Percentiles rank a stretch among this genome's conserved stretches.
Evolutionary conservation across 2,797 vertebrate genomes (phyloP).

Genomic region (Neoniphon sammara): DNA sequence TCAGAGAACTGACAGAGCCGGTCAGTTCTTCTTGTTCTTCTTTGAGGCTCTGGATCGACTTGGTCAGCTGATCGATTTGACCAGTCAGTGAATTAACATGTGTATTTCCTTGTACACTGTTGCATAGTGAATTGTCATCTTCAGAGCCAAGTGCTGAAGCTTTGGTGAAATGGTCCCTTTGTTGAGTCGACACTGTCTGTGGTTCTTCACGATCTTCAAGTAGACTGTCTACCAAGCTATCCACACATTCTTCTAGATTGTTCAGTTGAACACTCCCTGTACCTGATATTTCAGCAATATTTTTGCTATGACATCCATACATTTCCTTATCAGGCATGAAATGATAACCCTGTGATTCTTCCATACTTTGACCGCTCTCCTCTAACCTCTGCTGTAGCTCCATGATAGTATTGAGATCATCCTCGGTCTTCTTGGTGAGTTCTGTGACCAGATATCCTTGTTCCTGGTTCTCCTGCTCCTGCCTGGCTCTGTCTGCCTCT

Average conservation of each 20-base stretch:
- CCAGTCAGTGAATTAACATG: slow-evolving; percentile 32
- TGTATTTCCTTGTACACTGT: slow-evolving; percentile 18
- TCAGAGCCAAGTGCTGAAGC: slow-evolving; percentile 28
- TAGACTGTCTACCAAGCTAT: slow-evolving; percentile 35
- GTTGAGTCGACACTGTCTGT: slow-evolving; percentile 19
- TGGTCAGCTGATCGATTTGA: slow-evolving; percentile 44
- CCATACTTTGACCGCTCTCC: slow-evolving; percentile 17
- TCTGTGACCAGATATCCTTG: slow-evolving; percentile 67
- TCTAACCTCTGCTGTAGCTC: slow-evolving; percentile 55
- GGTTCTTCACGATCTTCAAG: slow-evolving; percentile 35
- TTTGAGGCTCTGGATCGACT: slow-evolving; percentile 62
- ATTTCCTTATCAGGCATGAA: neutral
- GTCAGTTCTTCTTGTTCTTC: slow-evolving; percentile 66
- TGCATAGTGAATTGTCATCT: slow-evolving; percentile 18
- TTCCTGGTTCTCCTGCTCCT: slow-evolving; percentile 71
- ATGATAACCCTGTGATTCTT: slow-evolving; percentile 2
- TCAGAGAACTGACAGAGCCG: slow-evolving; percentile 57
- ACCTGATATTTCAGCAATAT: neutral
- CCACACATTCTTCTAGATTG: slow-evolving; percentile 24
- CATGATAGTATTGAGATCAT: slow-evolving; percentile 68
- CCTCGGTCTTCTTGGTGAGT: slow-evolving; percentile 72
- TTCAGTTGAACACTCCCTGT: slow-evolving; percentile 17
- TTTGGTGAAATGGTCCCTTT: neutral
- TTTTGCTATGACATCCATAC: slow-evolving; percentile 18
- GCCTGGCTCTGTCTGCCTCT: slow-evolving; percentile 39